Evolutionary conservation across 2,113 vertebrate species (phyloP), one percentile per base, ranked within the genome.

Genomic region (Heterochromis multidens): DNA sequence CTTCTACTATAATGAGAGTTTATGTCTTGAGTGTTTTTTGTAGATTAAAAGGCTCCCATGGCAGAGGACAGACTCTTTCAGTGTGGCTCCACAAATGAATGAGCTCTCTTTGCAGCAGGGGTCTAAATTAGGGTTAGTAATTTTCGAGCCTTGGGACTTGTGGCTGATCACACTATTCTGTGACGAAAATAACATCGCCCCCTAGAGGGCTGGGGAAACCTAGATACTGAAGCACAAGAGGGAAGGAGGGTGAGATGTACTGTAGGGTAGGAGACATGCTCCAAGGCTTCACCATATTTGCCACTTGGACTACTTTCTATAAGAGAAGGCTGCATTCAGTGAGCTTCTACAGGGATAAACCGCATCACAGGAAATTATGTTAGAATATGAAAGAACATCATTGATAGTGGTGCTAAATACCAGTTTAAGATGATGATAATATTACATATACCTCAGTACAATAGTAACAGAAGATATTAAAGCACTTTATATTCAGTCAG

Each of bases 201-300:
- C 88, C 91, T 92, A 88, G 89, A 93, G 92, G 91, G 80, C 61
- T 10, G 40, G 74, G 67, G 56, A 91, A 92, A 94, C 87, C 88
- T 89, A 92, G 80, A 89, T 93, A 91, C 25, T 13, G 81, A 65
- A 56, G 37, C 70, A 25, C 13, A 19, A 65, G 76, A 80, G 56
- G 61, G n/a, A 40, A 33, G 46, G 74, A 83, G 61, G 78, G 33
- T 29, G 21, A 56, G 77, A 37, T 37, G n/a, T 6, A 27, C 29
- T 61, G 59, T 70, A 9, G 46, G 17, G 74, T 52, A 63, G 29
- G 49, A 16, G 52, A 40, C 12, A 29, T 59, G 43, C 6, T 27
- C 43, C 2, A 29, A 76, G 21, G 58, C 70, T 52, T 35, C 21
- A 43, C 19, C 23, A 65, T 82, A 72, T 83, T 87, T 90, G 43